Conservation (phyloP, 2,113 vertebrate genomes). For the Podarcis cretensis region DNA sequence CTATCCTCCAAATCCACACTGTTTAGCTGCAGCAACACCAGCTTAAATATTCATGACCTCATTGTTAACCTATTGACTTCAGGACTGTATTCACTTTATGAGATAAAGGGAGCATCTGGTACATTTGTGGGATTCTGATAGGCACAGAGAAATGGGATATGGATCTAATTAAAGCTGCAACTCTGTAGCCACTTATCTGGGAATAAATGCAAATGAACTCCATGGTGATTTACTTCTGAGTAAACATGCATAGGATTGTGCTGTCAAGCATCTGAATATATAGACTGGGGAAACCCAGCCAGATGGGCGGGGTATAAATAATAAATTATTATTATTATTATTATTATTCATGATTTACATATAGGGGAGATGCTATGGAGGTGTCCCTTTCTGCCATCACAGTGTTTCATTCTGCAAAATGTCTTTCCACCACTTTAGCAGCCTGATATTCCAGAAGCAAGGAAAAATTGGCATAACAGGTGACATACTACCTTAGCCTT, state of each 20-base stretch:
- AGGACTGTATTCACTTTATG: constrained; percentile 35
- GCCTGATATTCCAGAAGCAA: not conserved
- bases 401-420: too few species aligned
- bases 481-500: not conserved
- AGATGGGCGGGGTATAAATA: too few species aligned
- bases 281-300: too few species aligned
- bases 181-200: not conserved
- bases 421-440: not conserved
- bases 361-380: not conserved
- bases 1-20: constrained; percentile 7
- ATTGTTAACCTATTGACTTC: constrained; percentile 37
- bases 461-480: not conserved
- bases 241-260: not conserved
- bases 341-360: not conserved
- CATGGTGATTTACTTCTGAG: not conserved
- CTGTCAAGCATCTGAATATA: not conserved
- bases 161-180: not conserved
- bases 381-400: not conserved
- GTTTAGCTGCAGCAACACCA: constrained; percentile 36
- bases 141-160: not conserved
- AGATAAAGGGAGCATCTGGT: not conserved
- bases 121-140: constrained; percentile 27
- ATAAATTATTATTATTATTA: not conserved
- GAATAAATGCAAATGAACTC: not conserved
- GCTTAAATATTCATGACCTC: constrained; percentile 42